Evolutionary conservation across 2,797 vertebrate species (phyloP), one percentile per base, ranked within the genome.

Genomic region (Atherinosoma microstoma): DNA sequence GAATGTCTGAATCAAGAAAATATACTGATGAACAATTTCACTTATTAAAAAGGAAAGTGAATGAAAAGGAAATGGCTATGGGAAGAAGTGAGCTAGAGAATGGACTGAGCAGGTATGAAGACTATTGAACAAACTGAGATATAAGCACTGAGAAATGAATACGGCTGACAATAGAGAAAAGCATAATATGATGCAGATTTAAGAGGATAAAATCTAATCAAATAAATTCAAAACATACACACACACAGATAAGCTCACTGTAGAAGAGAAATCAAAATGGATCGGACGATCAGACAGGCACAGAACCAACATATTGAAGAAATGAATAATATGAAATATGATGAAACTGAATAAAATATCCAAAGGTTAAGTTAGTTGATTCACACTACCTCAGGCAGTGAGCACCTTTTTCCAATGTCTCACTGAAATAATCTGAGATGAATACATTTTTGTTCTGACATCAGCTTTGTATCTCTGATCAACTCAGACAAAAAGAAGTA

Each of bases 61-160:
- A 71, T 29, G 73, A 75, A 70, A 38, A 61, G 79, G 64, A 76
- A 84, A 87, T 76, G 36, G 47, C 51, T 68, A 10, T 20, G 72
- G 67, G 40, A 75, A 58, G n/a, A 64, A 57, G 57, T 58, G 24
- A 67, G 63, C 40, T 9, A 13, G n/a, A 27, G 32, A 79, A 82
- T 53, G 16, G 67, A 83, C 66, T 38, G 65, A 73, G 69, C 77
- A 85, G 82, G 82, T 79, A 84, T 57, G 54, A 71, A 67, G 61
- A 67, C 71, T 64, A 70, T 72, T 61, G 72, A 81, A 87, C 64
- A 81, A 85, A 86, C 86, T 64, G 75, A 84, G 70, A 64, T 58
- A 58, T 58, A 68, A 73, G 69, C 70, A 67, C 72, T 1, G 24
- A 73, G 67, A 70, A 71, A 58, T 36, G 59, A 64, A 87, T 84